Evolutionary conservation across 2,888 invertebrate genomes (phyloP).

Genomic region (Agrochola litura): DNA sequence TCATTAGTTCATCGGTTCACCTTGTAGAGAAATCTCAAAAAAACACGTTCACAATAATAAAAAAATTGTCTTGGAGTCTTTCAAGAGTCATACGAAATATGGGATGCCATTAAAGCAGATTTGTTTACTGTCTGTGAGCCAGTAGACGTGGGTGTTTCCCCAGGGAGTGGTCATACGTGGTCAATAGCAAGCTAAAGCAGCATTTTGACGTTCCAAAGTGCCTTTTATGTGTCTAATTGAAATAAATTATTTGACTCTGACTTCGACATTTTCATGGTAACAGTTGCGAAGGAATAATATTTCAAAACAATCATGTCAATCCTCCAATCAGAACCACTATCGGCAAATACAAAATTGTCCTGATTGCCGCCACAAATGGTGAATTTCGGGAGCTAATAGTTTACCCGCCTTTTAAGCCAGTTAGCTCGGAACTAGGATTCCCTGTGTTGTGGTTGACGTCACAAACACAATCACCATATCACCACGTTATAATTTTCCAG

Average conservation of each 20-base stretch:
- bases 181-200: not conserved
- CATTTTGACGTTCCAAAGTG: not conserved
- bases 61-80: not conserved
- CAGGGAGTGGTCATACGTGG: not conserved
- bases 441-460: not conserved
- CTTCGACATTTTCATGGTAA: too few species aligned
- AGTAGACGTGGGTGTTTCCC: not conserved
- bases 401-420: not conserved
- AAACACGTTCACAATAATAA: not conserved
- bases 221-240: too few species aligned
- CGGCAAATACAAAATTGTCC: not conserved
- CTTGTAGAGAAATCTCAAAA: constrained; percentile 6
- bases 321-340: not conserved
- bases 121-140: not conserved
- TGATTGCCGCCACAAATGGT: not conserved
- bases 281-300: not conserved
- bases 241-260: too few species aligned
- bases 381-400: not conserved
- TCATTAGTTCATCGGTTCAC: not conserved
- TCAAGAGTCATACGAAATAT: not conserved
- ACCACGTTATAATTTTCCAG: too few species aligned
- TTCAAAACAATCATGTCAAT: not conserved
- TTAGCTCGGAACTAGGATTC: too few species aligned
- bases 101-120: not conserved
- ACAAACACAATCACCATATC: not conserved